Percentiles rank a stretch among this genome's conserved stretches.
phyloP scores from a whole-genome alignment of 2,113 vertebrate species.

The Melospiza georgiana region DNA sequence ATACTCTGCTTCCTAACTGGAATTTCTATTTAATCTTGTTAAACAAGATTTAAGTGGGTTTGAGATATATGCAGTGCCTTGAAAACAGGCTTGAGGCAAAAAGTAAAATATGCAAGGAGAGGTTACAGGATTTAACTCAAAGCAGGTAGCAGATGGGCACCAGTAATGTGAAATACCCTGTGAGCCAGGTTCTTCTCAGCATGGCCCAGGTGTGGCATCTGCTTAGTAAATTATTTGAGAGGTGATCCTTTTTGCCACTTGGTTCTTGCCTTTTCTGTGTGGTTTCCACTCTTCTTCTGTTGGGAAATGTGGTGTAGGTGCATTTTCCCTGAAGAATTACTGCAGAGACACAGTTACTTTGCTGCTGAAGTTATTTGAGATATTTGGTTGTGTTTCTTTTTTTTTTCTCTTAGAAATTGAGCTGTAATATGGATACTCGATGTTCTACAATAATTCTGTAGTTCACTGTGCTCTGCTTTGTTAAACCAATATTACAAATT shows the following conservation, averaged over 20 bases:
- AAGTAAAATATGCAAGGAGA: background rate
- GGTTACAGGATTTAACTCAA: background rate
- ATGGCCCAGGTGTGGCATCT: background rate
- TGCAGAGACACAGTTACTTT: background rate
- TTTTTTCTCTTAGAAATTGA: background rate
- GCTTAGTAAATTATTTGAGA: background rate
- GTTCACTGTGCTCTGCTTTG: background rate
- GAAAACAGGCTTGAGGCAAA: background rate
- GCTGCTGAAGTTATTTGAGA: background rate
- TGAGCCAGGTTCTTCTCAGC: background rate
- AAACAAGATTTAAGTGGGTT: background rate
- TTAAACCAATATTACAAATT: background rate
- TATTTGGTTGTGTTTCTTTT: background rate
- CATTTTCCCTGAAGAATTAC: background rate
- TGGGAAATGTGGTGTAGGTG: background rate
- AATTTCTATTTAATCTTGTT: background rate
- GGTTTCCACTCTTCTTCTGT: background rate
- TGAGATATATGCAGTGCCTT: background rate
- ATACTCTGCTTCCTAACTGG: background rate
- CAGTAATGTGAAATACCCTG: background rate
- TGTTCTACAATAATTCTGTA: background rate
- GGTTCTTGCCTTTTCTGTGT: background rate
- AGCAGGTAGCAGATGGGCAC: background rate
- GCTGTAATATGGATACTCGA: background rate
- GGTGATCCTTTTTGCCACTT: background rate